phyloP scores from a whole-genome alignment of 2,113 vertebrate species.

The Tonatia bakeri region DNA sequence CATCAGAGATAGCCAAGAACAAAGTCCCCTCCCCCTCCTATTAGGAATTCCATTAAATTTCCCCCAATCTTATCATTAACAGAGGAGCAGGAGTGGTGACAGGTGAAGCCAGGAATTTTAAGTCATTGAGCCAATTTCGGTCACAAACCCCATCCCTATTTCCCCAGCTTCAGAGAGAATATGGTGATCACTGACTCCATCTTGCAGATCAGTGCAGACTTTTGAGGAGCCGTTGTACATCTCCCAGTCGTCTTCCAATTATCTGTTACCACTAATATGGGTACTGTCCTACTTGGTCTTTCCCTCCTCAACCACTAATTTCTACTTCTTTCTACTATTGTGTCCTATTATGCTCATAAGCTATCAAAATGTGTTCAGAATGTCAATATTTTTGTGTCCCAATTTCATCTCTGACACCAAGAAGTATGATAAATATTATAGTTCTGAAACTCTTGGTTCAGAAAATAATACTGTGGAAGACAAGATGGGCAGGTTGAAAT shows the following conservation, averaged over 20 bases:
- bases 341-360: neutral
- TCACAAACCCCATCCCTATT: neutral
- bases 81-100: neutral
- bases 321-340: neutral
- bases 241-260: neutral
- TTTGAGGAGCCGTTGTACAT: neutral
- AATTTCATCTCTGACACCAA: constrained; percentile 12
- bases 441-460: constrained; percentile 2
- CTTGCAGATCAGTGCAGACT: neutral
- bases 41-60: neutral
- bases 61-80: neutral
- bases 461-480: neutral
- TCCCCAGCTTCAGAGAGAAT: neutral
- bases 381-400: neutral
- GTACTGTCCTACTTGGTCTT: neutral
- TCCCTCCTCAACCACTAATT: neutral
- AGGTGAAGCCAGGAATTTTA: neutral
- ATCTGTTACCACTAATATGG: neutral
- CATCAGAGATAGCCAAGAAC: neutral
- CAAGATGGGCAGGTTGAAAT: neutral
- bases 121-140: neutral
- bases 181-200: neutral
- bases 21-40: neutral
- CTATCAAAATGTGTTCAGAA: neutral
- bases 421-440: neutral